Evolutionary conservation across 2,113 vertebrate genomes (phyloP).

Genomic region (Alouatta palliata): DNA sequence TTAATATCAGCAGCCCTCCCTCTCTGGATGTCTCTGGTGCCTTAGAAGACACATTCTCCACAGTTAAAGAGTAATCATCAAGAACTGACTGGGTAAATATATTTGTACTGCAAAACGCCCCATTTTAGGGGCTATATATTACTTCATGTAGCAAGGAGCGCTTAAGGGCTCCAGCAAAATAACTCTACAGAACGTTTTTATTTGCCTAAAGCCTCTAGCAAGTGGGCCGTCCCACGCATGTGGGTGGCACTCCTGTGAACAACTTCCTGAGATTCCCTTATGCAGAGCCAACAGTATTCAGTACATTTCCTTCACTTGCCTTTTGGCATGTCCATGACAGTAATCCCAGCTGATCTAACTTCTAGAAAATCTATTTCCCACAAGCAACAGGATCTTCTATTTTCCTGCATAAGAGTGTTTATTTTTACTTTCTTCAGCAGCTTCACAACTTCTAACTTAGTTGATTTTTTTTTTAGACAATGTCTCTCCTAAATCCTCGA

Average conservation of each 20-base stretch:
- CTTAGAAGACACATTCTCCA: neutral
- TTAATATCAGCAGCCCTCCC: neutral
- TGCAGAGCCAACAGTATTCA: neutral
- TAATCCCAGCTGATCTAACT: neutral
- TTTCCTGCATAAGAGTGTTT: neutral
- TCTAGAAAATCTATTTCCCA: neutral
- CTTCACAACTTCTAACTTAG: neutral
- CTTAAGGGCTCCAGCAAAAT: slow-evolving; percentile 52
- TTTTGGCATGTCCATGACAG: neutral
- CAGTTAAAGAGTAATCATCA: neutral
- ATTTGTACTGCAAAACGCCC: neutral
- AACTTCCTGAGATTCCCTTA: slow-evolving; percentile 2
- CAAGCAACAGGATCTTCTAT: neutral
- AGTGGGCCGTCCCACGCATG: neutral
- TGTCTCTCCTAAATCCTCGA: neutral
- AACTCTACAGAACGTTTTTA: slow-evolving; percentile 5
- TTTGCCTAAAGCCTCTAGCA: slow-evolving; percentile 14
- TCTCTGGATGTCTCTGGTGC: neutral
- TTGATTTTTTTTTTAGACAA: neutral
- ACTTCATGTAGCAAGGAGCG: slow-evolving; percentile 8
- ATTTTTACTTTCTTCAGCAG: neutral
- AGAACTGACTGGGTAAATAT: neutral
- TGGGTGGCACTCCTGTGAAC: neutral
- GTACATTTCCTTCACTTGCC: neutral
- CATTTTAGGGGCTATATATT: slow-evolving; percentile 7